Evolutionary conservation across 1,140 invertebrate genomes (phyloP), one percentile per base, ranked within the genome.

Genomic region (Heliconius congener): DNA sequence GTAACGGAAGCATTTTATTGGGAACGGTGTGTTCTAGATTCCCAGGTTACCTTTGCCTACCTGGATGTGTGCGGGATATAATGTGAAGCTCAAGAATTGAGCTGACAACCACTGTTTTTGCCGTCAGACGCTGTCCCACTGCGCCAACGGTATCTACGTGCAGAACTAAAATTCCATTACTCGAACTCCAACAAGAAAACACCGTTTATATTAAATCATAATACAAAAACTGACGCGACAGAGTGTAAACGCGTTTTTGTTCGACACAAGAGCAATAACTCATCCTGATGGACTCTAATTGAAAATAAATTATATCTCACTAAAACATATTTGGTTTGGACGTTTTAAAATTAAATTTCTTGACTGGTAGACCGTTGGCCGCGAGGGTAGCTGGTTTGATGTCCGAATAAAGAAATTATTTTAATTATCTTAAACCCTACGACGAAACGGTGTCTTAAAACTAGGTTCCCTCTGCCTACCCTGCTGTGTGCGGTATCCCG

Each of bases 271-370:
- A 66, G 71, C 71, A 72, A 72, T 72, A 72, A 72, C 71, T 72
- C 71, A 72, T 72, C 71, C 71, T 72, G 71, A 72, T 72, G 71
- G 71, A 39, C 71, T 72, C 34, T 72, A 72, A 72, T 72, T 72
- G 71, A 72, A 72, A 72, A 72, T 72, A 72, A 72, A 72, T 72
- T 72, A 72, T 72, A 72, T 72, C 71, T 42, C 37, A 72, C 71
- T 72, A 72, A 72, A 72, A 39, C 18, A 72, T n/a, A 72, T 39
- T 72, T 72, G 30, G 71, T 72, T 72, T 72, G 71, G 71, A 72
- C 71, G 19, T 72, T 72, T 72, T 42, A 9, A 71, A 39, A 71
- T 71, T 71, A 71, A 71, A 71, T 71, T 71, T 72, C 23, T 66
- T 30, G 9, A 66, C 3, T 27, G 3, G 19, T 57, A 23, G 19